These are phyloP conservation scores for Austrofundulus limnaeus DNA, from an alignment of 2,113 vertebrate genomes.

Conservation along the genomic window DNA sequence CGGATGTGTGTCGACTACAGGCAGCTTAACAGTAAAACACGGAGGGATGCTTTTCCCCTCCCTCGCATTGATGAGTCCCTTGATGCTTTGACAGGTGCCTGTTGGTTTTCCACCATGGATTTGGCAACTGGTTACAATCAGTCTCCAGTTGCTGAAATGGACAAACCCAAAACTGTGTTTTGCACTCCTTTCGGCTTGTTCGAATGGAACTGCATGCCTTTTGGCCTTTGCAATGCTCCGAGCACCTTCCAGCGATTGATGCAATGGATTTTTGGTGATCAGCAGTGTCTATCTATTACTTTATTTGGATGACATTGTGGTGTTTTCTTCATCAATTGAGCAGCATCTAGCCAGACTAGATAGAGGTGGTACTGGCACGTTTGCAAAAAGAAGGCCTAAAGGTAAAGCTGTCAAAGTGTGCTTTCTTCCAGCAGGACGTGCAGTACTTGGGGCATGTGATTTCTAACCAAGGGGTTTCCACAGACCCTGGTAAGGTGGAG, in stretches of 20 bases:
- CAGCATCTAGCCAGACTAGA: not conserved
- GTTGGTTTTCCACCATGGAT: not conserved
- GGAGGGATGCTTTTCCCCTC: not conserved
- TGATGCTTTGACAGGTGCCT: not conserved
- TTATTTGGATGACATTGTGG: not conserved
- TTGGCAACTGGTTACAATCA: too few species aligned
- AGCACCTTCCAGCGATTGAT: too few species aligned
- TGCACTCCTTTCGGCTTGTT: not conserved
- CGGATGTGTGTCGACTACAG: too few species aligned
- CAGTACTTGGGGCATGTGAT: not conserved
- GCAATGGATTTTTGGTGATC: too few species aligned
- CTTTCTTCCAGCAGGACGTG: not conserved
- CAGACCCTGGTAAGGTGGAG: not conserved
- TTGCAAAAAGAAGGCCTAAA: not conserved
- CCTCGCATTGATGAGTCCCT: not conserved
- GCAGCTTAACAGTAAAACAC: not conserved
- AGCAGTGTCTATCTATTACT: not conserved
- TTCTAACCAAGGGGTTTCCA: not conserved
- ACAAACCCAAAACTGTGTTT: not conserved
- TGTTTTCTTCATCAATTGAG: not conserved
- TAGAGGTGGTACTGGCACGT: not conserved
- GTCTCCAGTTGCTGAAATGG: not conserved
- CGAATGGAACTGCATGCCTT: not conserved
- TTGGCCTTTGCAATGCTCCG: too few species aligned
- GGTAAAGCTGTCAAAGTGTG: not conserved